Base-by-base conservation (phyloP, 2,888 invertebrate genomes). In the Ornithoptera alexandrae region DNA sequence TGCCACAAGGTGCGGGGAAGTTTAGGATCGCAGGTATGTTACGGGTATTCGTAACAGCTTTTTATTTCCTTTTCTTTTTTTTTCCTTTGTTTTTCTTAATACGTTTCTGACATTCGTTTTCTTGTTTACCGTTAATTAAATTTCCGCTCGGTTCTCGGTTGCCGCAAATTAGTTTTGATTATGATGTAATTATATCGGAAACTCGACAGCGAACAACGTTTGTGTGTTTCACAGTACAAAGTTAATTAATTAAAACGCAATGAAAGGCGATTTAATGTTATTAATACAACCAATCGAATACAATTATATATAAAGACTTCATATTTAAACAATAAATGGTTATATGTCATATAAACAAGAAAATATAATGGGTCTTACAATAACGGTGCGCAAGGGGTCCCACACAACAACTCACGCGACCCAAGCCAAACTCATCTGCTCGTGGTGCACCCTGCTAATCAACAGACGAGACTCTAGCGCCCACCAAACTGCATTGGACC, bases 1-100 rank as follows among this genome's bases (percentile, higher is more conserved):
- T 91, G 89, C 90, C 90, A 92, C 87, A 88, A 90, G 90, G 88
- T 87, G 90, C 85, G 78, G 80, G 75, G 70, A 71, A 20, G 53
- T 67, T 69, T 46, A 62, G 70, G 67, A 67, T 72, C 79, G 77
- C 86, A 85, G 85, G 87, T 85, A 87, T 69, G 50, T 68, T 63
- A 57, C 66, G 60, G 62, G 66, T 66, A 61, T 65, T 78, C 81
- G 76, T 81, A 77, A 75, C 75, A 73, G 72, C 76, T 81, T 81
- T 81, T 80, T 81, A 81, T 80, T 81, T 76, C 75, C 76, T 10
- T 39, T 39, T 6, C 8, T 39, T 46, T 46, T 15, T 46, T 46
- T 46, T 12, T 46, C 1, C 12, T 42, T 4, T 46, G 80, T 81
- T 83, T 86, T 84, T 84, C 78, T 82, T 83, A 79, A 84, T 82